Percentiles rank a stretch among this genome's conserved stretches.
These are phyloP conservation scores for Heterodera carotae DNA, from an alignment of 1,140 invertebrate genomes.

Conservation along the genomic window DNA sequence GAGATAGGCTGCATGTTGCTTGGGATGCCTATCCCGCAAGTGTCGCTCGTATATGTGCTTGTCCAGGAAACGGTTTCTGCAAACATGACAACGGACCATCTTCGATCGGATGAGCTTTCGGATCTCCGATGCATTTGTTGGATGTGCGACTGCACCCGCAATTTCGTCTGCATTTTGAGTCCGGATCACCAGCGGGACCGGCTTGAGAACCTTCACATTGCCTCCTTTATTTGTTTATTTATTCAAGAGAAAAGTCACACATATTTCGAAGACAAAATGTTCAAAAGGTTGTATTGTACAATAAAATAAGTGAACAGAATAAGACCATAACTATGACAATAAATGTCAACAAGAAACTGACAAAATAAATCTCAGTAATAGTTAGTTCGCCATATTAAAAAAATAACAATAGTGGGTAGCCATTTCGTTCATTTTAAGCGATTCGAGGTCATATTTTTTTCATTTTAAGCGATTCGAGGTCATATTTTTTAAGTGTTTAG, in stretches of 20 bases:
- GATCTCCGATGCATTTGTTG: slow-evolving; percentile 60
- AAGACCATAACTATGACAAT: too few species aligned
- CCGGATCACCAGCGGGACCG: slow-evolving; percentile 42
- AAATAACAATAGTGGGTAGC: too few species aligned
- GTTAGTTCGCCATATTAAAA: too few species aligned
- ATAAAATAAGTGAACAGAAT: too few species aligned
- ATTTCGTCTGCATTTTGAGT: slow-evolving; percentile 44
- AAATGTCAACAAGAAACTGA: too few species aligned
- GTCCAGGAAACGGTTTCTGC: slow-evolving; percentile 63
- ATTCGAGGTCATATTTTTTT: too few species aligned
- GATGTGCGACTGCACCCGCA: slow-evolving; percentile 48
- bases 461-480: too few species aligned
- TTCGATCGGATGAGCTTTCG: slow-evolving; percentile 56
- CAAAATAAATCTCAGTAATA: too few species aligned
- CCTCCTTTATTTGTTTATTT: neutral
- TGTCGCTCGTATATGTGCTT: slow-evolving; percentile 62
- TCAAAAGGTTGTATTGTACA: too few species aligned
- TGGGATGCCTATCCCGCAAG: slow-evolving; percentile 60
- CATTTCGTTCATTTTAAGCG: too few species aligned
- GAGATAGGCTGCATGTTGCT: slow-evolving; percentile 60
- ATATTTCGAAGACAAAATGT: neutral
- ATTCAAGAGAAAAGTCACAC: neutral
- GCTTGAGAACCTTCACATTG: slow-evolving; percentile 28
- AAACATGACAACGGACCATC: slow-evolving; percentile 60
- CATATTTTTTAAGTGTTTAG: too few species aligned